These are phyloP conservation scores for Bombus terrestris DNA, from an alignment of 1,140 invertebrate genomes.

Conservation along the genomic window DNA sequence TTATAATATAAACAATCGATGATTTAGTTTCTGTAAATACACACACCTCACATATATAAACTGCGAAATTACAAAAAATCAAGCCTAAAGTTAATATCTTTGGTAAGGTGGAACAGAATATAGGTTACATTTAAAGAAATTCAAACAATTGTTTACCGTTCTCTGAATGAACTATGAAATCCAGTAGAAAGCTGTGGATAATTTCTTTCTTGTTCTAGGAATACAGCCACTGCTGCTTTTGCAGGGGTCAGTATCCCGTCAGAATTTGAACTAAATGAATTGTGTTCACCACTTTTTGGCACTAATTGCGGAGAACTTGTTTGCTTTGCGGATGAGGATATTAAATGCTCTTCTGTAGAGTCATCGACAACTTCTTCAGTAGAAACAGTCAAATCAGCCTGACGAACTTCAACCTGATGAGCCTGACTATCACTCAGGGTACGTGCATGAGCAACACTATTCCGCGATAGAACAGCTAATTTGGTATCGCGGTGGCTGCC, in stretches of 20 bases:
- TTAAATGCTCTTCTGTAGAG: conserved; percentile 50
- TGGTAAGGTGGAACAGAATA: not conserved
- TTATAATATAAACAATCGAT: not conserved
- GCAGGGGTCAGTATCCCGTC: conserved; percentile 85
- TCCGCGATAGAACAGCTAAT: conserved; percentile 84
- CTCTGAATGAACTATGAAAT: conserved; percentile 83
- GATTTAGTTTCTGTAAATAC: not conserved
- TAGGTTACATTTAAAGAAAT: not conserved
- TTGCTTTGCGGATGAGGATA: conserved; percentile 33
- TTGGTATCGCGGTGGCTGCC: conserved; percentile 94
- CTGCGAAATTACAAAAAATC: not conserved
- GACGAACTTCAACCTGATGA: conserved; percentile 40
- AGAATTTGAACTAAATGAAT: conserved; percentile 87
- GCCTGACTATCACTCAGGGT: conserved; percentile 68
- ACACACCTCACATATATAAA: not conserved
- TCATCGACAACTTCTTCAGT: conserved; percentile 62
- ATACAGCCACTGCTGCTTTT: conserved; percentile 72
- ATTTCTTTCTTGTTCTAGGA: conserved; percentile 75
- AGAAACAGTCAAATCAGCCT: conserved; percentile 62
- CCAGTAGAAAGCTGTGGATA: conserved; percentile 76
- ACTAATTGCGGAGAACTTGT: conserved; percentile 51
- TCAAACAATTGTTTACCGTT: conserved; percentile 82
- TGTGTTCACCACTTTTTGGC: conserved; percentile 79
- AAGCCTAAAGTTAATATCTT: not conserved
- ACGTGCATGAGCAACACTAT: conserved; percentile 75